Evolutionary conservation across 2,113 vertebrate species (phyloP), one percentile per base, ranked within the genome.

Genomic region (Dromiciops gliroides): DNA sequence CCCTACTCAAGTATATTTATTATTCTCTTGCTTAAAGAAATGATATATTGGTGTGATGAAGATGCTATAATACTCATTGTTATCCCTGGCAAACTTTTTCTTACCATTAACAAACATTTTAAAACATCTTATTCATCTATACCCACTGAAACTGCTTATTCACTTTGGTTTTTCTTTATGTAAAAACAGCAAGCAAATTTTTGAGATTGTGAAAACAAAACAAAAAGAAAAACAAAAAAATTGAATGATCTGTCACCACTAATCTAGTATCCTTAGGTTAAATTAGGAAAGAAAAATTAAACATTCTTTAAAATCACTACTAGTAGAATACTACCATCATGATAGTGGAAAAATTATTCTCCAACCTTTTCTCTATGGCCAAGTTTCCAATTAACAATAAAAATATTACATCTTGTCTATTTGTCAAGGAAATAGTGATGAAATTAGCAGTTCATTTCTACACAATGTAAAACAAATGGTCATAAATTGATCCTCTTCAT

Each of bases 151-250:
- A 89, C 60, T 97, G 60, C 93, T 26, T 25, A 44, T 96, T 96
- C 96, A 95, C 90, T 96, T 96, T 97, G 94, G 94, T 47, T 95
- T 91, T 95, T 89, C 75, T 95, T 97, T 97, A 94, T 94, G 95
- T 96, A 96, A 93, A 97, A 97, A 96, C 90, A 93, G 90, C 96
- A 96, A 94, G 49, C 52, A 95, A 94, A 97, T n/a, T 95, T 95
- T 75, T 49, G 56, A 91, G 96, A 91, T 92, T 22, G 94, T 93
- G 5, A 51, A 51, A 51, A 22, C 0, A 51, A 51, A 51, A 51
- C 92, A 47, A 23, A 51, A 51, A 51, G 51, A 3, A 51, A 51
- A 51, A 51, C 92, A 47, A 90, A 60, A 26, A 91, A 50, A 97
- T 31, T 95, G 94, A 97, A n/a, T 95, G 94, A 96, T 94, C 94